These are phyloP conservation scores for Pseudobourletiella spinata DNA, from an alignment of 1,140 invertebrate genomes.

Conservation along the genomic window DNA sequence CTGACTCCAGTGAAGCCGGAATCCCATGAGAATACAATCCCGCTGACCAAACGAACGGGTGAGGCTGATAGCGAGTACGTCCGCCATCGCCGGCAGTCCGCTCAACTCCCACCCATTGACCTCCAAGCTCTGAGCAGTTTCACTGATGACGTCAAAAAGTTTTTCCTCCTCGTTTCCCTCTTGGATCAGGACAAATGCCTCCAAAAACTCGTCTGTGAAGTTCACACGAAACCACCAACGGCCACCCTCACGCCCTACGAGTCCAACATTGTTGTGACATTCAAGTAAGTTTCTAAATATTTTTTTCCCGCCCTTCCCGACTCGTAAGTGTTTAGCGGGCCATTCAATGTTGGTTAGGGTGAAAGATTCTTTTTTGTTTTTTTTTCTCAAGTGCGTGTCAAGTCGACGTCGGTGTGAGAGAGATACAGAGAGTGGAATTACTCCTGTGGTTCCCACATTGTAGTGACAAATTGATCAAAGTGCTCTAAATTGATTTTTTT, in stretches of 20 bases:
- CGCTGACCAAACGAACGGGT: not conserved
- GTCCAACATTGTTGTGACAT: conserved; percentile 31
- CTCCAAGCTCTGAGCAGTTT: conserved; percentile 11
- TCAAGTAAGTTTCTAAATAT: conserved; percentile 35
- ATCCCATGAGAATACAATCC: not conserved
- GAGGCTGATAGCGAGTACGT: not conserved
- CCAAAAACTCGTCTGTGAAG: conserved; percentile 35
- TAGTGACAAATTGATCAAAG: no score
- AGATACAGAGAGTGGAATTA: no score
- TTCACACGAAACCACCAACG: conserved; percentile 23
- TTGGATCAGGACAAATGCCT: conserved; percentile 33
- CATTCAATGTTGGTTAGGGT: no score
- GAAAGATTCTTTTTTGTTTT: no score
- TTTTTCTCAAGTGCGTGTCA: no score
- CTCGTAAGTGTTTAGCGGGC: no score
- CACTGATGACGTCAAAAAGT: conserved; percentile 33
- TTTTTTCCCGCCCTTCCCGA: no score
- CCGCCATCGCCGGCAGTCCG: not conserved
- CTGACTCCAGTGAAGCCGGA: no score
- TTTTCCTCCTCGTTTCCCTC: conserved; percentile 30
- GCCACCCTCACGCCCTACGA: conserved; percentile 20
- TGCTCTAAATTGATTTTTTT: no score
- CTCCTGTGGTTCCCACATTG: no score
- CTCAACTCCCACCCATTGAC: not conserved
- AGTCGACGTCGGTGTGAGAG: no score